Base-by-base conservation (phyloP, 2,888 invertebrate species). In the Metacarcinus magister region DNA sequence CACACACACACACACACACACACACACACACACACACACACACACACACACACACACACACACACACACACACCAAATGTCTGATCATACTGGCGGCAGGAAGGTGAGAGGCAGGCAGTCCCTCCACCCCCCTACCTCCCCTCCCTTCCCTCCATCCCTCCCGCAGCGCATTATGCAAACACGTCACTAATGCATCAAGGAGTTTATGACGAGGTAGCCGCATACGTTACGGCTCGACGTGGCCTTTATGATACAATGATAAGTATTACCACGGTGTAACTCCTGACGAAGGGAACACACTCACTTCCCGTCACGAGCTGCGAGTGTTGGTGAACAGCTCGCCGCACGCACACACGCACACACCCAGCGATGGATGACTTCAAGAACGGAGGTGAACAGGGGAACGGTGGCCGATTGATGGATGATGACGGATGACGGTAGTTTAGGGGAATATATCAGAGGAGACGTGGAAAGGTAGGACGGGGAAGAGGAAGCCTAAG, bases 1-100 rank as follows among this genome's bases (percentile, higher is more conserved):
- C 93, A 93, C 93, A 60, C 93, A 75, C 67, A 93, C 93, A 60
- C 93, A 93, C 93, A 93, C 93, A 60, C 93, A 93, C 93, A 93
- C 93, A 54, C 93, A 93, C 60, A 93, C 93, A 32, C 67, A 93
- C 93, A 93, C 67, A 93, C 93, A 93, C 67, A 93, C 93, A 93
- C 67, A 93, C 93, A 93, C 67, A 60, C 67, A 93, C 93, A 93
- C 93, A 60, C 67, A 93, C 67, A 93, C 93, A 93, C 93, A 67
- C 67, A 93, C 92, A 46, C 91, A 91, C 91, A 60, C 93, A 93
- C 93, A 93, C 93, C 67, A 93, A 46, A 46, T 46, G 46, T 46
- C 28, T 82, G 82, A 82, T 28, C 92, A 48, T 46, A 16, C n/a
- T 92, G 10, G 46, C n/a, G 46, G 46, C 46, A 28, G 92, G 92